Evolutionary conservation across 2,797 vertebrate genomes (phyloP).

Genomic region (Thaleichthys pacificus): DNA sequence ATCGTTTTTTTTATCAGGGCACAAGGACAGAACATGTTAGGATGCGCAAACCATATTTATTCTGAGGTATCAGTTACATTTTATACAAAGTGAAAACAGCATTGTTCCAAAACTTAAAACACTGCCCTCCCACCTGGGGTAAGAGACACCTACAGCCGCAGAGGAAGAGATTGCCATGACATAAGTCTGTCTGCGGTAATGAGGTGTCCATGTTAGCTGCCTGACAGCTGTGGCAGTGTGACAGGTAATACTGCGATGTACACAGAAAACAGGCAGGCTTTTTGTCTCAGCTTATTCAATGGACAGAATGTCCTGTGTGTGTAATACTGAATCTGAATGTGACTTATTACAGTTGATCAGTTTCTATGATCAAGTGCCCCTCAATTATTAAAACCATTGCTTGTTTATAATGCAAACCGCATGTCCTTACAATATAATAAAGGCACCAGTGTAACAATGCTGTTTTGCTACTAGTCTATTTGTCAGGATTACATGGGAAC

Average conservation of each 20-base stretch:
- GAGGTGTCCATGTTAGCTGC: background rate
- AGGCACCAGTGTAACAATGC: constrained; percentile 55
- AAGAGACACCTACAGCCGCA: constrained; percentile 15
- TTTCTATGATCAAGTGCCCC: constrained; percentile 31
- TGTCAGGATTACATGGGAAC: constrained; percentile 8
- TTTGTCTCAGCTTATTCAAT: constrained; percentile 3
- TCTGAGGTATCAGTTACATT: constrained; percentile 63
- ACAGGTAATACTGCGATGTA: constrained; percentile 9
- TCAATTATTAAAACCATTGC: background rate
- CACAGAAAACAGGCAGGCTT: constrained; percentile 25
- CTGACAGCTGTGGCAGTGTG: background rate
- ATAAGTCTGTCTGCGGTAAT: constrained; percentile 10
- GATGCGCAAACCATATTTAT: constrained; percentile 36
- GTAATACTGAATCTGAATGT: constrained; percentile 37
- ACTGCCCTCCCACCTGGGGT: constrained; percentile 26
- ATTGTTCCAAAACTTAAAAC: constrained; percentile 35
- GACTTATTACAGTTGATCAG: constrained; percentile 30
- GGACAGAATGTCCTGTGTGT: background rate
- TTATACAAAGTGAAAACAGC: constrained; percentile 48
- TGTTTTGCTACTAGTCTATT: constrained; percentile 24
- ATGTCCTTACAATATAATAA: constrained; percentile 33
- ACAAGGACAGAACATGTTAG: background rate
- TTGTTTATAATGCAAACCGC: constrained; percentile 20
- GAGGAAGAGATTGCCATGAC: constrained; percentile 21
- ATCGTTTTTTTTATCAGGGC: too few relatives aligned